phyloP scores from a whole-genome alignment of 2,113 vertebrate species.

The Pelmatolapia mariae region DNA sequence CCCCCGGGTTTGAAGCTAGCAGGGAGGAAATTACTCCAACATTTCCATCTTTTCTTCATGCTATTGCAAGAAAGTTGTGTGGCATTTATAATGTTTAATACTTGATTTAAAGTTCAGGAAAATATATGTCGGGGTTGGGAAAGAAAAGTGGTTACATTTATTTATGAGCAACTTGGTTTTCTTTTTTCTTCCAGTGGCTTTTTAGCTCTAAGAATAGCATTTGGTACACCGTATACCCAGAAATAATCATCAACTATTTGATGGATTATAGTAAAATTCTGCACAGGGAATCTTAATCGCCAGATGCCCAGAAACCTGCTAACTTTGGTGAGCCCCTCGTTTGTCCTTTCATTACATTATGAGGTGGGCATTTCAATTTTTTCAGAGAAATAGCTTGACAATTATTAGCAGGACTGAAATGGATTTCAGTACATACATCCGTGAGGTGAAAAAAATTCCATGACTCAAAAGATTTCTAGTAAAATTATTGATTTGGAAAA shows the following conservation, averaged over 20 bases:
- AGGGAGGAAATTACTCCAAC: background rate
- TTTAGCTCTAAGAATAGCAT: background rate
- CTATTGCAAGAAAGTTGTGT: background rate
- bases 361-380: background rate
- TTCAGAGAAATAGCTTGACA: background rate
- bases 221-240: background rate
- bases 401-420: background rate
- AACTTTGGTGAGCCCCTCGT: background rate
- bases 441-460: background rate
- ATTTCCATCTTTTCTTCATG: background rate
- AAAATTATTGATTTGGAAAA: background rate
- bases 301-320: background rate
- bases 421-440: background rate
- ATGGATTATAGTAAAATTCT: background rate
- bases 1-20: background rate
- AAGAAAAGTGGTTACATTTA: background rate
- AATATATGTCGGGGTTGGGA: background rate
- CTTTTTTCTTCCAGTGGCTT: background rate
- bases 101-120: background rate
- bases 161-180: background rate
- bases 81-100: background rate
- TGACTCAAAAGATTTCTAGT: background rate
- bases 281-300: background rate
- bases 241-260: background rate
- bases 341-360: background rate